Evolutionary conservation across 1,140 invertebrate species (phyloP).

Genomic region (Galendromus occidentalis): DNA sequence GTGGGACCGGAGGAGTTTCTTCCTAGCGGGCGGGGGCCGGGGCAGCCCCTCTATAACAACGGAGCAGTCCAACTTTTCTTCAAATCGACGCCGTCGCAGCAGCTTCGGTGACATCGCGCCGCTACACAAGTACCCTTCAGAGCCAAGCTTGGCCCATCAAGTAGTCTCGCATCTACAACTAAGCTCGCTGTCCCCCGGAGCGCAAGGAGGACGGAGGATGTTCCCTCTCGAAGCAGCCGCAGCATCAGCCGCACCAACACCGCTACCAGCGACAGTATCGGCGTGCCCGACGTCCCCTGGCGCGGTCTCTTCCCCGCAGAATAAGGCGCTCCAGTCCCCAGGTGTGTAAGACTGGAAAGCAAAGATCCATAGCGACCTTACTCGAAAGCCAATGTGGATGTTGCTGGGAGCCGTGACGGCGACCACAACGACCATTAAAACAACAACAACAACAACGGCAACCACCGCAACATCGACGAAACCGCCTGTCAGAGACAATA

Average conservation of each 20-base stretch:
- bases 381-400: too few relatives aligned
- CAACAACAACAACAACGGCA: too few relatives aligned
- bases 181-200: not conserved
- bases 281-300: not conserved
- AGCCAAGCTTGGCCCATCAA: conserved; percentile 4
- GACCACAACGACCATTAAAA: too few relatives aligned
- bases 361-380: not conserved
- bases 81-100: conserved; percentile 7
- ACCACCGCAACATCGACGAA: too few relatives aligned
- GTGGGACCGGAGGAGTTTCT: not conserved
- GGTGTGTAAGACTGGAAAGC: not conserved
- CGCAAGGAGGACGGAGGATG: not conserved
- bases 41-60: conserved; percentile 8
- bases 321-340: conserved; percentile 7
- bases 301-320: not conserved
- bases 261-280: not conserved
- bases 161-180: conserved; percentile 9
- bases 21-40: conserved; percentile 1
- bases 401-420: too few relatives aligned
- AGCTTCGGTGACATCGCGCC: conserved; percentile 4
- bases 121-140: conserved; percentile 11
- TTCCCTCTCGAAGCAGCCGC: not conserved
- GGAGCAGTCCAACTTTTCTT: not conserved
- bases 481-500: too few relatives aligned
- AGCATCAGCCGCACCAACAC: not conserved